These are phyloP conservation scores for Dolichomitus sp. DNA, from an alignment of 2,888 invertebrate species.

Conservation along the genomic window DNA sequence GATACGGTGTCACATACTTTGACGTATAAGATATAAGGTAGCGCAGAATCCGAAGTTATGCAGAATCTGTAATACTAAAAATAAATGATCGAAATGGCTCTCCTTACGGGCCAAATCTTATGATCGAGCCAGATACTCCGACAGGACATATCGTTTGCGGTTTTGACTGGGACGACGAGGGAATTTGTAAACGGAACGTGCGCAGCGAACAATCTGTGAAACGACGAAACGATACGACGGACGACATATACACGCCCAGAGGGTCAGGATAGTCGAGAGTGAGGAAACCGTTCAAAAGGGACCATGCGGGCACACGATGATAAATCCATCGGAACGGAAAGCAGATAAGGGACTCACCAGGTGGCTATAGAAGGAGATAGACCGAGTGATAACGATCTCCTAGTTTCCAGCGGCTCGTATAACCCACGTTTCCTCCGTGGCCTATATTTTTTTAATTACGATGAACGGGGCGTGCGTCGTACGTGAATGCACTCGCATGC, in stretches of 20 bases:
- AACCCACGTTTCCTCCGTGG: slow-evolving; percentile 12
- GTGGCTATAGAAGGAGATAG: slow-evolving; percentile 23
- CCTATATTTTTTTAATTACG: slow-evolving; percentile 39
- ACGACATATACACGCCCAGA: slow-evolving; percentile 1
- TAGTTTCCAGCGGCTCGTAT: not conserved
- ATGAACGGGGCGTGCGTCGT: slow-evolving; percentile 18
- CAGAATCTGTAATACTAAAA: not conserved
- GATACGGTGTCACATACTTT: not conserved
- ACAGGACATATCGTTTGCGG: not conserved
- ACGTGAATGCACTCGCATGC: slow-evolving; percentile 28
- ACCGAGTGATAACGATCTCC: slow-evolving; percentile 48
- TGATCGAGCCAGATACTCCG: not conserved
- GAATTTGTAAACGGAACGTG: slow-evolving; percentile 20
- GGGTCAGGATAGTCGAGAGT: slow-evolving; percentile 5
- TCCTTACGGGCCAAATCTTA: not conserved
- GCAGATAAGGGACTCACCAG: slow-evolving; percentile 31
- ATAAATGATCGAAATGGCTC: not conserved
- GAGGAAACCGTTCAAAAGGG: slow-evolving; percentile 15
- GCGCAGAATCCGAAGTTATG: not conserved
- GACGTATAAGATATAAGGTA: not conserved
- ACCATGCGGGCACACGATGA: slow-evolving; percentile 47
- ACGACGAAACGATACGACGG: slow-evolving; percentile 9
- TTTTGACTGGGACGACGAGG: slow-evolving; percentile 15
- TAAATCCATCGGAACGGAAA: slow-evolving; percentile 41
- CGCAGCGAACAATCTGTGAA: slow-evolving; percentile 14